Evolutionary conservation across 2,797 vertebrate species (phyloP), one percentile per base, ranked within the genome.

Genomic region (Geotrypetes seraphini): DNA sequence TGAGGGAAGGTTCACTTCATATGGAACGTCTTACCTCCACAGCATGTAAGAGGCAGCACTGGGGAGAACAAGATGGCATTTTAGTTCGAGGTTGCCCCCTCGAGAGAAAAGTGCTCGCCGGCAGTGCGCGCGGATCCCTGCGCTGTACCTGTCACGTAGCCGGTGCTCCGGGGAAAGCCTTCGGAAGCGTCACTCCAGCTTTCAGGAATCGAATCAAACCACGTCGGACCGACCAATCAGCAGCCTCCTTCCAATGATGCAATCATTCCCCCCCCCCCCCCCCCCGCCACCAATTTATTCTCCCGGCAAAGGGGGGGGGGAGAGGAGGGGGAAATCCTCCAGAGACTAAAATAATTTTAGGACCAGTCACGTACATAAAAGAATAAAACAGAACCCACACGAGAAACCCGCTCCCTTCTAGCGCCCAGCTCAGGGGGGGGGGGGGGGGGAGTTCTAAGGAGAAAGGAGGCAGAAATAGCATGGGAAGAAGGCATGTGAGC

Each of bases 201-300:
- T 80, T 64, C 53, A 87, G 86, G 86, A 80, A 81, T 76, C 81
- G 86, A 90, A 89, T 87, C 83, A 88, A 90, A 87, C 81, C 88
- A 85, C 70, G 83, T 78, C 38, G 79, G 79, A 77, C 58, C 79
- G 69, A 83, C 85, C 88, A 88, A 86, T 88, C 80, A 74, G 67
- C 83, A 69, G 72, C 69, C 69, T 72, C 69, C 78, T 65, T 62
- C 51, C 76, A 84, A 89, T 90, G 89, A 92, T 86, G 88, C 89
- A 89, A 91, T 83, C 70, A 63, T 83, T 66, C 80, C 77, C 81
- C 76, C 80, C 77, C 81, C 76, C 83, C n/a, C 66, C 80, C 77
- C 81, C 76, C 80, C 77, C 81, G 76, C n/a, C n/a, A n/a, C 60
- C 52, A 56, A 59, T 61, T 63, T 54, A 69, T 56, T 53, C 38